phyloP scores from a whole-genome alignment of 37 sponge, comb jelly and placozoan species.

The Beroe ovata region DNA sequence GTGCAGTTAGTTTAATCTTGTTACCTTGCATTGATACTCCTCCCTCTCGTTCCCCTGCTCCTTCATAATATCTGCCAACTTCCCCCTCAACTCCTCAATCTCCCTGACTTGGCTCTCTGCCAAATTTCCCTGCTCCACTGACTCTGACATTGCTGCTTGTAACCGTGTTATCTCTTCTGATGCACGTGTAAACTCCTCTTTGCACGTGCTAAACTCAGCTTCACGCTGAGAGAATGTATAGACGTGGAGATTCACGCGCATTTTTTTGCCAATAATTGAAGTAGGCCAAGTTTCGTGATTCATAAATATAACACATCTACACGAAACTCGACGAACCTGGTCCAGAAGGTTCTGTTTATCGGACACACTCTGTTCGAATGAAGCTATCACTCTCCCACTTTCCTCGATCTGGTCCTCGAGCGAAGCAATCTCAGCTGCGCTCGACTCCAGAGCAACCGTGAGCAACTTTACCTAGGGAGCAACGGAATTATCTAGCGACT shows the following conservation, averaged over 20 bases:
- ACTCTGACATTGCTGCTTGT: neutral
- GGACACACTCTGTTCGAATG: neutral
- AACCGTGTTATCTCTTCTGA: neutral
- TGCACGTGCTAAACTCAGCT: constrained; percentile 44
- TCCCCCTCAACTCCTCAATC: too few species aligned
- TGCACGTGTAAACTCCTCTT: constrained; percentile 12
- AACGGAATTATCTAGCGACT: too few species aligned
- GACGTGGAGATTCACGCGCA: too few species aligned
- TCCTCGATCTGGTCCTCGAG: constrained; percentile 47
- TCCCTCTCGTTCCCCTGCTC: too few species aligned
- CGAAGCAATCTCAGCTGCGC: neutral
- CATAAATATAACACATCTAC: too few species aligned
- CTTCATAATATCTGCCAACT: too few species aligned
- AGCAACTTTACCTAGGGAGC: constrained; percentile 2
- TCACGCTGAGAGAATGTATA: neutral
- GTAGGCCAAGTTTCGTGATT: too few species aligned
- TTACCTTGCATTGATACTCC: too few species aligned
- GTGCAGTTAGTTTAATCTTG: too few species aligned
- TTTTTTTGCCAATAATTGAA: too few species aligned
- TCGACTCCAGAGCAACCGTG: neutral
- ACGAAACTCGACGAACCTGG: too few species aligned
- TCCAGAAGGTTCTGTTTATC: neutral
- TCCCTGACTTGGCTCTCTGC: neutral
- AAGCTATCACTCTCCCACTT: neutral
- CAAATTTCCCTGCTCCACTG: neutral